Base-by-base conservation (phyloP, 2,113 vertebrate species). In the Marmota monax region DNA sequence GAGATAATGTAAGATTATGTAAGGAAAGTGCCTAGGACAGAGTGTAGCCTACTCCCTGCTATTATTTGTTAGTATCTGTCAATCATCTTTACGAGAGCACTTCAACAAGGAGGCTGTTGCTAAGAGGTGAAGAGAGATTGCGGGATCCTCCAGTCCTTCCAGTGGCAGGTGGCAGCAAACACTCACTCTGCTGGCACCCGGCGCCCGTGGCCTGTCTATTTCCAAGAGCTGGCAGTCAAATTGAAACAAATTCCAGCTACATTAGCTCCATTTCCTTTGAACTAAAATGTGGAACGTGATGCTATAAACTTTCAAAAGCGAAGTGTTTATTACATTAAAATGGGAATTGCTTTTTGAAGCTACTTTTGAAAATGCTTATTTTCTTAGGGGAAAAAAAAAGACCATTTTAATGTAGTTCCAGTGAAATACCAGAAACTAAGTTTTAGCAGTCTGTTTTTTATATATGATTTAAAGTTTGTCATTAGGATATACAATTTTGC, bases 281-380 rank as follows among this genome's bases (percentile, higher is more conserved):
- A 80, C 48, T 93, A 10, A 76, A 67, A 85, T 58, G 42, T 88
- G 87, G 39, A 69, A 56, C 86, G 27, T 23, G 56, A 32, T 16
- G 51, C 67, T 78, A 73, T 61, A 42, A 79, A 80, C 73, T 63
- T 61, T 70, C 86, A 76, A 48, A 80, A 69, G 34, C 67, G 16
- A 37, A 73, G 51, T 37, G 34, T 51, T 79, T 80, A 65, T 25
- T 37, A 45, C 73, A 58, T 80, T 76, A 84, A 87, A 80, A 65
- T 48, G 58, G 67, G 58, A 37, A 67, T 58, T 65, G 20, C 13
- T 91, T 76, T 85, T 29, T 70, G 27, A 80, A 76, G 67, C 72
- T 69, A 48, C 53, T 94, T 93, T 73, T 88, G 61, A 94, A 94
- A 79, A 90, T 63, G 63, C 48, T 74, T 53, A 14, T 76, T 94